Evolutionary conservation across 2,888 invertebrate genomes (phyloP), one percentile per base, ranked within the genome.

Genomic region (Nineta flava): DNA sequence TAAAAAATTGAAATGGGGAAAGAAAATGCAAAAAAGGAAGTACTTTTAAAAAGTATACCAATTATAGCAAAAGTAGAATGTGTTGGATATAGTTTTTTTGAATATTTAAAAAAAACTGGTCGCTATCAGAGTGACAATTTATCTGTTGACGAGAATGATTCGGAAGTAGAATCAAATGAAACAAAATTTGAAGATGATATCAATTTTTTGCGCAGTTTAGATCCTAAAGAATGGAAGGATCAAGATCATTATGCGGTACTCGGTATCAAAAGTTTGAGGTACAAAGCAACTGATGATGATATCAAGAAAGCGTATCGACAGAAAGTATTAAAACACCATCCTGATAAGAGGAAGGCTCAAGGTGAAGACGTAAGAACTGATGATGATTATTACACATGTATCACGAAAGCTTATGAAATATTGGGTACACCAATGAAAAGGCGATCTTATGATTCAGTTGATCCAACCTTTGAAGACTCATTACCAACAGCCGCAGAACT

Each of bases 321-420:
- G 62, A 87, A 87, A 69, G 91, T 94, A 46, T 71, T 99, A 48
- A 84, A 83, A 60, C 97, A 99, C 65, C 99, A 99, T 71, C 99
- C 99, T 0, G 99, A 99, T 65, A 99, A 99, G 67, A 79, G 97
- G 58, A 87, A 90, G 74, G 87, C 85, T 4, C 77, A 81, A 61
- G 93, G 93, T 3, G 88, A 93, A 66, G 87, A 88, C 56, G 79
- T 92, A 34, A 78, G 83, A 53, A 79, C 83, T 3, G 94, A 95
- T 58, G 90, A 93, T 60, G 97, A 97, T 70, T 97, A 97, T 68
- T 99, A 97, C 67, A 93, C 95, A 0, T 97, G 97, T 65, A 99
- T 99, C 58, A 97, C 96, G 1, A 90, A 90, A 74, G 96, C 96
- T 7, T 94, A 92, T 71, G 96, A 97, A 71, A 88, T 83, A 51